Conservation (phyloP, 2,113 vertebrate genomes). For the Nesogale talazaci region DNA sequence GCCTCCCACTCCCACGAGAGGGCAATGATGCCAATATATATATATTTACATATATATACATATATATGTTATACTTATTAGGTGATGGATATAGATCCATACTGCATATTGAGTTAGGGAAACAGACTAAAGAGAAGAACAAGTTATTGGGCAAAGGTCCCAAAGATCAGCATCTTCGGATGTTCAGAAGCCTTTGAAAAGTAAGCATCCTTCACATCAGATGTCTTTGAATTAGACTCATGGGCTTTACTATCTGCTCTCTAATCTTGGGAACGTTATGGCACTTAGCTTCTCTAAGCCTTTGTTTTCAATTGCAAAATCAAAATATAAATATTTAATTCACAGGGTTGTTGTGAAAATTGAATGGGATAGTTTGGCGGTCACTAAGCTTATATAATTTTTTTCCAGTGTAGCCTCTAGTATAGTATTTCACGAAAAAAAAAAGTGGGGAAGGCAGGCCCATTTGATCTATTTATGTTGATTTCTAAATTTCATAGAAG, state of each 20-base stretch:
- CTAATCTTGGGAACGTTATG: neutral
- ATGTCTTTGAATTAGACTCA: neutral
- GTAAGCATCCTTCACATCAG: neutral
- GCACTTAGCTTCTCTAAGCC: neutral
- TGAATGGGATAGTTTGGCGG: neutral
- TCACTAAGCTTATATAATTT: neutral
- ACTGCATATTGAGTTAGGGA: neutral
- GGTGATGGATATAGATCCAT: neutral
- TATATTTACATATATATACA: too few relatives aligned
- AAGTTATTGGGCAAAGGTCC: neutral
- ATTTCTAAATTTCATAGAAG: neutral
- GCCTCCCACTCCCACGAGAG: too few relatives aligned
- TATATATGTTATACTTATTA: neutral
- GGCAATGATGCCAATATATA: too few relatives aligned
- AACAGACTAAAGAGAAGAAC: neutral
- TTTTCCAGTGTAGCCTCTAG: neutral
- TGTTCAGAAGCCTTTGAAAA: neutral
- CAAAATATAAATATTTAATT: constrained; percentile 22
- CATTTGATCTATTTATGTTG: neutral
- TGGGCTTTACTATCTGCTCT: constrained; percentile 8
- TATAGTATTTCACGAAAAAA: neutral
- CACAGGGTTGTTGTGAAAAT: neutral
- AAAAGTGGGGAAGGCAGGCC: neutral
- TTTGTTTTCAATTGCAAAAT: constrained; percentile 30
- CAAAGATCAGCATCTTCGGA: neutral